Evolutionary conservation across 2,113 vertebrate species (phyloP).

Genomic region (Plecotus auritus): DNA sequence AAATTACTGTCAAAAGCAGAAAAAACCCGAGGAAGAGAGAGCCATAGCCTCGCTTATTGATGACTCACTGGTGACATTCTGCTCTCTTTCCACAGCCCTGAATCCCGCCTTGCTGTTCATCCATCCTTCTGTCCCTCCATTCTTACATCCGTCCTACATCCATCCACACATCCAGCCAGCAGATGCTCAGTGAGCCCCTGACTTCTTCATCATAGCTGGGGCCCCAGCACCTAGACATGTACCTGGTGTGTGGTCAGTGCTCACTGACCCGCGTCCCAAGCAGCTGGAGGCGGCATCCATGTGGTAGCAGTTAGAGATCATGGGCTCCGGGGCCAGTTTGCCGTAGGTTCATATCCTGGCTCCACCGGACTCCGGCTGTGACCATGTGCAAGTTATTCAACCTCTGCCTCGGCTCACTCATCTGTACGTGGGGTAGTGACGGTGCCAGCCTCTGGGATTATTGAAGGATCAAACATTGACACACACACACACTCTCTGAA

Average conservation of each 20-base stretch:
- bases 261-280: not conserved
- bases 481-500: rapidly evolving
- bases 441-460: not conserved
- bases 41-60: not conserved
- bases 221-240: not conserved
- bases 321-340: not conserved
- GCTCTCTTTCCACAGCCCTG: not conserved
- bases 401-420: not conserved
- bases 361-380: not conserved
- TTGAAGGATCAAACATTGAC: not conserved
- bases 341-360: not conserved
- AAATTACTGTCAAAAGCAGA: not conserved
- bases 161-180: not conserved
- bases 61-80: not conserved
- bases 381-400: not conserved
- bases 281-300: no score
- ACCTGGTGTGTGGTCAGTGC: not conserved
- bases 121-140: not conserved
- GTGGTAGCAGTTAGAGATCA: not conserved
- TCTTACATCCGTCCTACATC: not conserved
- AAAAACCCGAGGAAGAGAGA: not conserved
- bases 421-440: not conserved
- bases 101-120: not conserved
- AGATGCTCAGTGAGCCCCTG: not conserved
- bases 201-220: not conserved